Base-by-base conservation (phyloP, 2,113 vertebrate species). In the Poicephalus meyeri region DNA sequence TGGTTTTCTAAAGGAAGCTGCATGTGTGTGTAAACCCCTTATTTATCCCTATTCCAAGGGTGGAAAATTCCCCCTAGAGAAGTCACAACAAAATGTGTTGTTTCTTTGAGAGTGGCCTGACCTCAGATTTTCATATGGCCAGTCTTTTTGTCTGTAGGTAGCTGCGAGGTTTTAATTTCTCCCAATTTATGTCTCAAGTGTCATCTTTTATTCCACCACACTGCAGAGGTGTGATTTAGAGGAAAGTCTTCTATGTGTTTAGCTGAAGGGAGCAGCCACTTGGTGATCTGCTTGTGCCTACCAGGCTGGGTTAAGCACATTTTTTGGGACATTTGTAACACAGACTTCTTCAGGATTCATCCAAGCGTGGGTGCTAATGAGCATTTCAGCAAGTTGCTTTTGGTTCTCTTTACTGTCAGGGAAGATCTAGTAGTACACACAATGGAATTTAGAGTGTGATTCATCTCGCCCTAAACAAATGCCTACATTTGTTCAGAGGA, bases 401-500 rank as follows among this genome's bases (percentile, higher is more conserved):
- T 0, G 2, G 69, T 70, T 77, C 31, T 25, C 15, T 94, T 78
- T 71, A 42, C 23, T 84, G 65, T 24, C 73, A 89, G 25, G 31
- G 55, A 81, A 81, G 58, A 71, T 47, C 33, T 81, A 78, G 60
- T 81, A 74, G 58, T 66, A 89, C 31, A 91, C 56, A 46, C 37
- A 84, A 68, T 18, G 20, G 69, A 87, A 78, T 93, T 95, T 68
- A 79, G 69, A 42, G n/a, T 60, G 73, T 60, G 69, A 95, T 95
- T 71, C 65, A 78, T 93, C 77, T 74, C 58, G 58, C 81, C 78
- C 61, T 93, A 55, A 91, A 64, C 23, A 81, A 47, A 76, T 60
- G 47, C 33, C 14, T 85, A 39, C 11, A 15, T 80, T 89, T 90
- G 10, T 81, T 84, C 84, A 64, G 21, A 94, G 56, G 70, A 91